Base-by-base conservation (phyloP, 1,140 invertebrate species). In the Scaptomyza hsui region DNA sequence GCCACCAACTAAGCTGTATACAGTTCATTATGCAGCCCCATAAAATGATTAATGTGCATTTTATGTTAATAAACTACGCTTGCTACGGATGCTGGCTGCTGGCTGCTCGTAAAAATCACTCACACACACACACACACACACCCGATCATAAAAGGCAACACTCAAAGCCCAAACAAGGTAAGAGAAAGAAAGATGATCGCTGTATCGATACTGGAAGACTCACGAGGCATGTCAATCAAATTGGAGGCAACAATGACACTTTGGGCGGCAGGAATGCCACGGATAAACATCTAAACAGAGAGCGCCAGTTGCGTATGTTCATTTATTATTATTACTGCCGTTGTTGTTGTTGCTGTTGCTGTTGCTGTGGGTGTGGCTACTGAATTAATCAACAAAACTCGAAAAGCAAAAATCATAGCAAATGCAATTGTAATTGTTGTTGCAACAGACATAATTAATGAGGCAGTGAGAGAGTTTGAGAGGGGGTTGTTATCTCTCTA, bases 191-290 rank as follows among this genome's bases (percentile, higher is more conserved):
- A 85, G 83, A 70, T 85, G 72, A 85, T 75, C 62, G 41, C 59
- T 42, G 29, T 42, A 49, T 44, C 29, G 47, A 41, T 37, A 55
- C 72, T 63, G 47, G 47, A n/a, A 12, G 32, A 26, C 64, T 52
- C 26, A 7, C 26, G 26, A 29, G 65, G 56, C 77, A 71, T 88
- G 81, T 85, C 82, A 85, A 85, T 85, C 81, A 85, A 81, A 71
- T 68, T 61, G 47, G 42, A 47, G 55, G 10, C 81, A 85, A 86
- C 81, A 85, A 85, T 86, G 81, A 85, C 81, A 85, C 81, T 86
- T 81, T 85, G 81, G 81, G 81, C 81, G 81, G 81, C 82, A 88
- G 82, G 81, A 85, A 85, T 85, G 81, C 86, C 81, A 83, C 81
- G 77, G 81, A 85, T 85, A 85, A 85, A 48, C 64, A 85, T 85